Conservation (phyloP, 2,113 vertebrate species). For the Burhinus oedicnemus region DNA sequence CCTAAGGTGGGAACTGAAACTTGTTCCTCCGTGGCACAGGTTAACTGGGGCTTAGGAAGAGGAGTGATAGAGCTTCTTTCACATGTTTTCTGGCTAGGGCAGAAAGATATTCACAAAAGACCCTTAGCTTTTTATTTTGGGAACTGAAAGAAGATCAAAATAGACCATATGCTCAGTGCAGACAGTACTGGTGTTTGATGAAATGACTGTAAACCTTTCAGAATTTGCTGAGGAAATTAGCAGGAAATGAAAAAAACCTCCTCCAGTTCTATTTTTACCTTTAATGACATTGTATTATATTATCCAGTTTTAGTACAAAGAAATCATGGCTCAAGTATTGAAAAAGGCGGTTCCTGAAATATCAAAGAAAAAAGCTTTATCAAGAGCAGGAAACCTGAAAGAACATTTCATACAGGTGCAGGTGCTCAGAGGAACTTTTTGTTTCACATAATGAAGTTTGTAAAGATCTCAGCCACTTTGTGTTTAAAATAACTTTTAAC, state of each 20-base stretch:
- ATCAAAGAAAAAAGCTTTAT: background rate
- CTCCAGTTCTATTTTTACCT: conserved; percentile 37
- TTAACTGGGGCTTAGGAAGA: background rate
- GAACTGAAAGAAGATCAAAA: conserved; percentile 9
- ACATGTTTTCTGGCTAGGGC: background rate
- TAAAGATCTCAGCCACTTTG: background rate
- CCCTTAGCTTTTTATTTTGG: background rate
- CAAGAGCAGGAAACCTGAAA: background rate
- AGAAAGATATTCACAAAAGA: background rate
- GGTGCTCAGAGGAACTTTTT: background rate
- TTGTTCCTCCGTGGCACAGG: background rate
- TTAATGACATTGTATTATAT: background rate
- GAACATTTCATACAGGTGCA: background rate
- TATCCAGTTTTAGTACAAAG: conserved; percentile 26
- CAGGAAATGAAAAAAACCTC: conserved; percentile 30
- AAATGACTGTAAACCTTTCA: conserved; percentile 34
- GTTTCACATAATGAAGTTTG: background rate
- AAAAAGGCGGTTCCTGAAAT: background rate
- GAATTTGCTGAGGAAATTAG: conserved; percentile 38
- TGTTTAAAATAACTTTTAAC: conserved; percentile 10
- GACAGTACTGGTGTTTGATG: background rate
- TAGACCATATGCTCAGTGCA: background rate
- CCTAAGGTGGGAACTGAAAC: background rate
- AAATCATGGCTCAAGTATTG: background rate
- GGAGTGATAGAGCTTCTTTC: background rate